Percentiles rank a stretch among this genome's conserved stretches.
These are phyloP conservation scores for Falco columbarius DNA, from an alignment of 2,797 vertebrate genomes.

Conservation along the genomic window DNA sequence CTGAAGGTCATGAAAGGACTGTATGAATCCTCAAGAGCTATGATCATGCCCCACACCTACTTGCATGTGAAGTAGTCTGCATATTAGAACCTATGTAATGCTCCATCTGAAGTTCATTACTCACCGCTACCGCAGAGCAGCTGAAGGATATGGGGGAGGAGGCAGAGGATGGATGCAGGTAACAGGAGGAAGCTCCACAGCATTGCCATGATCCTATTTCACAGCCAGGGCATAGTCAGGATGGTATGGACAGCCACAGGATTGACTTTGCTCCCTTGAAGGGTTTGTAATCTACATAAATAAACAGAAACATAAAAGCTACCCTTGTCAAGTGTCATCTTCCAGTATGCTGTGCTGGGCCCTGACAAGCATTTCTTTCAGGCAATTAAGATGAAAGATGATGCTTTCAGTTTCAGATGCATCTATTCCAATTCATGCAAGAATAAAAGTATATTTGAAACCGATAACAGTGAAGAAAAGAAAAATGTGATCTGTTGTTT, in stretches of 20 bases:
- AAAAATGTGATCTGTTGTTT: not conserved
- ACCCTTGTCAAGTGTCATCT: not conserved
- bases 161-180: not conserved
- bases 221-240: not conserved
- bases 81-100: not conserved
- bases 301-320: not conserved
- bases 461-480: not conserved
- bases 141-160: not conserved
- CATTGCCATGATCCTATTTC: not conserved
- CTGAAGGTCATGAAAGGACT: not conserved
- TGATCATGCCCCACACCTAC: not conserved
- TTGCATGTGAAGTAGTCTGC: not conserved
- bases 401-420: not conserved
- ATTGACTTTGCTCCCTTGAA: not conserved
- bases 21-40: accelerated
- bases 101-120: not conserved
- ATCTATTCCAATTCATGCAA: not conserved
- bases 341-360: not conserved
- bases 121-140: not conserved
- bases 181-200: not conserved
- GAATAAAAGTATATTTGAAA: not conserved
- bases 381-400: not conserved
- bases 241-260: not conserved
- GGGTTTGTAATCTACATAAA: not conserved
- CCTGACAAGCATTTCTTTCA: not conserved